A percentile compares a stretch with the other conserved stretches of the same genome.
Evolutionary conservation across 1,140 invertebrate genomes (phyloP).

Genomic region (Zaprionus lachaisei): DNA sequence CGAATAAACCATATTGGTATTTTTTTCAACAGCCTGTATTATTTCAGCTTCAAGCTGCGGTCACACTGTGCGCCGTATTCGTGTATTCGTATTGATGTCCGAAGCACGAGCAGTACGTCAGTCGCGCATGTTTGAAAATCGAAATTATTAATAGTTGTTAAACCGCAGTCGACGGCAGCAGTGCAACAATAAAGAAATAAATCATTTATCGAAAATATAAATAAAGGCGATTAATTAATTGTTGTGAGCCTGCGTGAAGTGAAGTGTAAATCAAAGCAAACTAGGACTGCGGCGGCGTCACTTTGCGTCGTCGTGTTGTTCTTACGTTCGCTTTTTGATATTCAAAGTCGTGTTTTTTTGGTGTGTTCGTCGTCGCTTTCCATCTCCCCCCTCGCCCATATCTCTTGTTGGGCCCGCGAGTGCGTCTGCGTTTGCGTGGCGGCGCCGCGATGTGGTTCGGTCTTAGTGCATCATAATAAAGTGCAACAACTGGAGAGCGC

Average conservation of each 20-base stretch:
- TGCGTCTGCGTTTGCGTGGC: conserved; percentile 43
- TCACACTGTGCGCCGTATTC: conserved; percentile 35
- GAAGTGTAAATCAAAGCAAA: conserved; percentile 51
- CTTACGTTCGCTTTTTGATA: conserved; percentile 49
- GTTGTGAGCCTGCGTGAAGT: conserved; percentile 23
- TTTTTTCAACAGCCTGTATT: background rate
- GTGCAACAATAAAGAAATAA: conserved; percentile 27
- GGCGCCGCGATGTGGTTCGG: conserved; percentile 33
- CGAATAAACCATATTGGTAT: background rate
- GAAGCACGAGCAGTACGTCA: conserved; percentile 38
- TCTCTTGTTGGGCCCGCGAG: background rate
- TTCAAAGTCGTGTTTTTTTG: conserved; percentile 44
- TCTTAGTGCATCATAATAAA: background rate
- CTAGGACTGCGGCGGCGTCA: conserved; percentile 55
- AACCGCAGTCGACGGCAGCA: conserved; percentile 28
- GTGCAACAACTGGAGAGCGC: background rate
- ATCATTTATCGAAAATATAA: conserved; percentile 9
- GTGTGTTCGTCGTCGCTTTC: background rate
- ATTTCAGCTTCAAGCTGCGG: conserved; percentile 13
- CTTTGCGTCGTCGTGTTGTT: conserved; percentile 45
- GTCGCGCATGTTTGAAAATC: conserved; percentile 47
- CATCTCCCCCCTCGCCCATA: background rate
- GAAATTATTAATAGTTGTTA: conserved; percentile 45
- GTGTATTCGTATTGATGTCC: conserved; percentile 45
- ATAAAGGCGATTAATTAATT: conserved; percentile 5